phyloP scores from a whole-genome alignment of 2,113 vertebrate genomes.

The Hemiscyllium ocellatum region DNA sequence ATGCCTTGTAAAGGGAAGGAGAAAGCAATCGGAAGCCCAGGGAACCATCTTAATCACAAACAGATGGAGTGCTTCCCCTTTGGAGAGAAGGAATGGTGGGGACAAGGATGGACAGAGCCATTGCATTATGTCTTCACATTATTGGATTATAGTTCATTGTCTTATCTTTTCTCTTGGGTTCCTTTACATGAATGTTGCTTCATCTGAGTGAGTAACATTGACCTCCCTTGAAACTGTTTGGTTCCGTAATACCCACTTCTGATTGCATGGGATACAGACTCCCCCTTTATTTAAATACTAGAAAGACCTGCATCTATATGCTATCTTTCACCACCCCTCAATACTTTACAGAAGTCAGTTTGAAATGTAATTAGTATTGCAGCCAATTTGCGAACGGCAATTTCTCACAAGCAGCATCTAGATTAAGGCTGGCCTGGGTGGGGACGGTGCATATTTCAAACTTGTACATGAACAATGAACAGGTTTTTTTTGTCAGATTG shows the following conservation, averaged over 20 bases:
- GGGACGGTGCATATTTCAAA: not conserved
- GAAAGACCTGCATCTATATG: not conserved
- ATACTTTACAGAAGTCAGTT: too few relatives aligned
- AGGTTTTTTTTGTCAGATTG: too few relatives aligned
- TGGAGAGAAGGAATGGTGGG: slow-evolving; percentile 47
- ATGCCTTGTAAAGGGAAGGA: slow-evolving; percentile 38
- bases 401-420: too few relatives aligned
- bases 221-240: not conserved
- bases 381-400: too few relatives aligned
- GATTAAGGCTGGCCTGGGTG: not conserved
- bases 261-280: not conserved
- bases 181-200: not conserved
- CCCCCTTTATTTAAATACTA: not conserved
- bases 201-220: not conserved
- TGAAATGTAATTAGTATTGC: too few relatives aligned
- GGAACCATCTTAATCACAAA: slow-evolving; percentile 63
- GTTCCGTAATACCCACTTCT: not conserved
- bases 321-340: too few relatives aligned
- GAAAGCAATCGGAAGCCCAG: slow-evolving; percentile 44
- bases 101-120: not conserved
- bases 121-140: not conserved
- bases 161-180: not conserved
- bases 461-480: too few relatives aligned
- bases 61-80: slow-evolving; percentile 55
- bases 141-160: not conserved